Evolutionary conservation across 2,888 invertebrate species (phyloP), one percentile per base, ranked within the genome.

Genomic region (Lordiphosa andalusiaca): DNA sequence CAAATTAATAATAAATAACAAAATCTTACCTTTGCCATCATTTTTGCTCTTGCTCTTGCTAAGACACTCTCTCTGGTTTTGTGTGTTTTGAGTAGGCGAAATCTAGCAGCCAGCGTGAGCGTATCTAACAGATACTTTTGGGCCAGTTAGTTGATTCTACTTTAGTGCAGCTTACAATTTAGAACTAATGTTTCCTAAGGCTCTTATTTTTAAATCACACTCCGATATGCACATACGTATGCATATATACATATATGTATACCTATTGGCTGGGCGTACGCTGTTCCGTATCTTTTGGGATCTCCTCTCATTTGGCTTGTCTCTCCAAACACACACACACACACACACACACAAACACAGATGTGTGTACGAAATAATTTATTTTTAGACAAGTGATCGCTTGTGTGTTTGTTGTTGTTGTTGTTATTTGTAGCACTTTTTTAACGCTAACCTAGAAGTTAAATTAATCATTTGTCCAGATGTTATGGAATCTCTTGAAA

Each of bases 321-420:
- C 9, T 9, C 33, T 33, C 36, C 16, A 21, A n/a, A 35, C 35
- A 30, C 2, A 19, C 38, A 53, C 46, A 38, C 19, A 33, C 25
- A 47, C 37, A 23, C 12, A n/a, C n/a, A 23, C 19, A 50, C 23
- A 33, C 33, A n/a, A 30, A 40, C 12, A 21, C 6, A n/a, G 13
- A 50, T 40, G 25, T 21, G 33, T 23, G 51, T 13, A 16, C 37
- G 23, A 36, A 48, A 25, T 25, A 63, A 62, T 63, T 54, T 54
- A 54, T 62, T 63, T 46, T 50, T 50, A 63, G 55, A 64, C 35
- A 64, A 50, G 41, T 64, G 64, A 55, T 59, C 56, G 41, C 25
- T 13, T 25, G 41, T 47, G 19, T 49, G 39, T 62, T 46, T 38
- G 13, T 54, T 54, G 38, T 60, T 19, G 13, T 37, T 48, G 19